Evolutionary conservation across 2,797 vertebrate species (phyloP).

Genomic region (Fistularia commersonii): DNA sequence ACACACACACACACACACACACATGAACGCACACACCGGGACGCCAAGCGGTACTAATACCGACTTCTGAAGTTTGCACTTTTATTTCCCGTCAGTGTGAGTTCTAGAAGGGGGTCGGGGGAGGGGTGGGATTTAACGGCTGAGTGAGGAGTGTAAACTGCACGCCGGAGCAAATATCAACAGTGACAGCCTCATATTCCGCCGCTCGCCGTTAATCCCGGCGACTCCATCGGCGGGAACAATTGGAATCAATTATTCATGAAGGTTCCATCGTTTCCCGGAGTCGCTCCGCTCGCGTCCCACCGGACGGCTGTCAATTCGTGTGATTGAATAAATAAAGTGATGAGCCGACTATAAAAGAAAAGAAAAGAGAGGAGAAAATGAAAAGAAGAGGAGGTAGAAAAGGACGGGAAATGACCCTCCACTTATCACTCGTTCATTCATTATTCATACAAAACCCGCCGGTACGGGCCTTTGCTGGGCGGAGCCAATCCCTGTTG

Average conservation of each 20-base stretch:
- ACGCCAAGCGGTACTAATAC: slow-evolving; percentile 21
- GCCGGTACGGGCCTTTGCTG: too few species aligned
- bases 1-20: not conserved
- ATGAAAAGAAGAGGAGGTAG: too few species aligned
- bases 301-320: not conserved
- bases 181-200: slow-evolving; percentile 11
- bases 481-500: too few species aligned
- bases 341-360: not conserved
- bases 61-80: slow-evolving; percentile 24
- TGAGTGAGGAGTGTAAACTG: slow-evolving; percentile 11
- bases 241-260: slow-evolving; percentile 29
- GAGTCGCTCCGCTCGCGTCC: not conserved
- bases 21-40: not conserved
- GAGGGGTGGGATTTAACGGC: slow-evolving; percentile 12
- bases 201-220: slow-evolving; percentile 23
- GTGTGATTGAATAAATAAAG: slow-evolving; percentile 3
- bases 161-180: slow-evolving; percentile 15
- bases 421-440: too few species aligned
- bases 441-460: too few species aligned
- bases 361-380: too few species aligned
- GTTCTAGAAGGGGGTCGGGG: slow-evolving; percentile 4
- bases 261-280: slow-evolving; percentile 24
- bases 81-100: slow-evolving; percentile 25
- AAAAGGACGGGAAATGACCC: too few species aligned
- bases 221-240: slow-evolving; percentile 16